A percentile compares a stretch with the other conserved stretches of the same genome.
Conservation (phyloP, 1,140 invertebrate genomes). For the Drosophila arawakana region DNA sequence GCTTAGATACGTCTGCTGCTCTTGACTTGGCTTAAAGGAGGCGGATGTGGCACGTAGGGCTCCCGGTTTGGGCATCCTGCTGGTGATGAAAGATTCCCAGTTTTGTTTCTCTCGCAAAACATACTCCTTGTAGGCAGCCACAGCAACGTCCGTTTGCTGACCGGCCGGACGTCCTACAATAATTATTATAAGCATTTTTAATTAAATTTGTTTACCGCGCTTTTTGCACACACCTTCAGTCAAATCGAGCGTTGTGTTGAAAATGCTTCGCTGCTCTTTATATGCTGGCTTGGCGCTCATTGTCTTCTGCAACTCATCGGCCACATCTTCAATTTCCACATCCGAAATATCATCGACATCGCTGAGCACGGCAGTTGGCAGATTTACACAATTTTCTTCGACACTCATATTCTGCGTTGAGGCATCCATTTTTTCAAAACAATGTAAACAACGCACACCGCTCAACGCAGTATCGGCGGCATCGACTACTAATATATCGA, state of each 20-base stretch:
- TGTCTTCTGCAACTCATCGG: conserved; percentile 47
- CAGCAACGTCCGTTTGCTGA: not conserved
- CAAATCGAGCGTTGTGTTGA: conserved; percentile 46
- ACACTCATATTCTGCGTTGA: not conserved
- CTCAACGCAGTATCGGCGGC: no score
- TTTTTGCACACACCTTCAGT: conserved; percentile 35
- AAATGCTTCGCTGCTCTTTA: conserved; percentile 42
- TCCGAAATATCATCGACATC: conserved; percentile 49
- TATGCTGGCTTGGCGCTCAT: conserved; percentile 10
- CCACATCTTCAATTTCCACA: conserved; percentile 49
- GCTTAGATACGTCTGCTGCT: conserved; percentile 52
- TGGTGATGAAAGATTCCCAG: conserved; percentile 28
- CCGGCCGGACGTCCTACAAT: not conserved
- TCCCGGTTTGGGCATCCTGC: not conserved
- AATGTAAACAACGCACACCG: not conserved
- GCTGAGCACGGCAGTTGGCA: conserved; percentile 14
- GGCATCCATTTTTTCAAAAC: conserved; percentile 13
- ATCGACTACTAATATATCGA: no score
- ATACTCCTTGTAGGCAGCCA: conserved; percentile 19
- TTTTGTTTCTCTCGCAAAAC: conserved; percentile 11
- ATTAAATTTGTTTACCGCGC: not conserved
- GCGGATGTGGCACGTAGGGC: not conserved
- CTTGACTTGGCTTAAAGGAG: conserved; percentile 32
- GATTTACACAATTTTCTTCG: not conserved
- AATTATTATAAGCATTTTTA: not conserved